Percentiles rank a stretch among this genome's conserved stretches.
These are phyloP conservation scores for Spodoptera exigua DNA, from an alignment of 2,888 invertebrate genomes.

Conservation along the genomic window DNA sequence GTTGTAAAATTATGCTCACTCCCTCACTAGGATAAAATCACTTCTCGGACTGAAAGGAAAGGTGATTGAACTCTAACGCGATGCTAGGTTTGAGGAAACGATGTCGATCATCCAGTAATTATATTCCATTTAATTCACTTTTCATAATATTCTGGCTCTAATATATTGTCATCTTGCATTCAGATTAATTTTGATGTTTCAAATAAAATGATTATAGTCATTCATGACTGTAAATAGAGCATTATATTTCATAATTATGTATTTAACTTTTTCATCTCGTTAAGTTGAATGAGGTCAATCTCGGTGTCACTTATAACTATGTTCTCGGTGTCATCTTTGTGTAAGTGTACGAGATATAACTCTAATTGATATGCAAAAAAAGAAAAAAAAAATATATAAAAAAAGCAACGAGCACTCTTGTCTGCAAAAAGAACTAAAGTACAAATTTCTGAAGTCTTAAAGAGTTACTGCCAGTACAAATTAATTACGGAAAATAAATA, in stretches of 20 bases:
- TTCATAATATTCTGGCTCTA: conserved; percentile 63
- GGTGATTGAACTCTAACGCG: conserved; percentile 43
- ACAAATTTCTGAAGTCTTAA: conserved; percentile 88
- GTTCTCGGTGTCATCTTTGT: conserved; percentile 83
- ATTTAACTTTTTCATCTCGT: conserved; percentile 58
- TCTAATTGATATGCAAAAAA: conserved; percentile 63
- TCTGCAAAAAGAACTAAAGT: conserved; percentile 82
- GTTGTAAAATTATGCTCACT: conserved; percentile 79
- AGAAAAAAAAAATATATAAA: conserved; percentile 58
- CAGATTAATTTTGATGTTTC: conserved; percentile 62
- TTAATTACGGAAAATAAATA: conserved; percentile 74
- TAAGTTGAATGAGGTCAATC: conserved; percentile 78
- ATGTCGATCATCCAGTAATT: conserved; percentile 53
- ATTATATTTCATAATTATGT: conserved; percentile 65
- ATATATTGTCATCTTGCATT: conserved; percentile 56
- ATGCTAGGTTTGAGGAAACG: conserved; percentile 42
- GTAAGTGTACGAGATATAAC: conserved; percentile 71
- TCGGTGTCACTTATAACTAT: conserved; percentile 78
- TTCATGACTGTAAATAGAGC: conserved; percentile 78
- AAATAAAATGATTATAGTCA: conserved; percentile 64
- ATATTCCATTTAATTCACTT: conserved; percentile 57
- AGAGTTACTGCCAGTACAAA: conserved; percentile 87
- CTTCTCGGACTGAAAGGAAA: conserved; percentile 56
- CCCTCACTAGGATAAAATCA: conserved; percentile 74
- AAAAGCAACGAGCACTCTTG: conserved; percentile 82